These are phyloP conservation scores for Epicauta chinensis DNA, from an alignment of 1,140 invertebrate species.

Conservation along the genomic window DNA sequence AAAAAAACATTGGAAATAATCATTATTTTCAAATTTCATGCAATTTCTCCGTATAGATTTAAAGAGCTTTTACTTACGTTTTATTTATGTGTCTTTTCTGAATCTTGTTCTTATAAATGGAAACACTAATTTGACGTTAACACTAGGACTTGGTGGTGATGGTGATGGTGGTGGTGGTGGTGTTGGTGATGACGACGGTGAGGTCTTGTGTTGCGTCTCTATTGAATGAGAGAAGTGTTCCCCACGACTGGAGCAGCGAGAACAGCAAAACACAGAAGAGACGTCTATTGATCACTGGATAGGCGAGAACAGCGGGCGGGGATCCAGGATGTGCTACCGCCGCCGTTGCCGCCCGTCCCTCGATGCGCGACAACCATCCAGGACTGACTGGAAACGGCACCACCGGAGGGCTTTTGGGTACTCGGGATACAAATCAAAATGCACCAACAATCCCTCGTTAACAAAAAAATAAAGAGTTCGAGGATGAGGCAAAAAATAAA, in stretches of 20 bases:
- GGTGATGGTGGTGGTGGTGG: not conserved
- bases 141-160: not conserved
- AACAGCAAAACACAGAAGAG: slow-evolving; percentile 22
- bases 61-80: too few species aligned
- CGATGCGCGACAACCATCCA: slow-evolving; percentile 16
- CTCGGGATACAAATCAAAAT: too few species aligned
- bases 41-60: too few species aligned
- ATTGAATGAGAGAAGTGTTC: not conserved
- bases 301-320: slow-evolving; percentile 30
- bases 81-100: too few species aligned
- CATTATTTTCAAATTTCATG: too few species aligned
- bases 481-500: too few species aligned
- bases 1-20: too few species aligned
- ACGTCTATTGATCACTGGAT: slow-evolving; percentile 29
- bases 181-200: not conserved
- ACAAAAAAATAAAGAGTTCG: too few species aligned
- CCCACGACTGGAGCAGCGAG: not conserved
- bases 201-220: not conserved
- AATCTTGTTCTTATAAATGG: too few species aligned
- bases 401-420: too few species aligned
- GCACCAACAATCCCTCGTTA: too few species aligned
- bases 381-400: slow-evolving; percentile 6
- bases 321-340: slow-evolving; percentile 26
- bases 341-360: slow-evolving; percentile 23
- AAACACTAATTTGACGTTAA: too few species aligned